Conservation (phyloP, 2,888 invertebrate species). For the Diadromus collaris region DNA sequence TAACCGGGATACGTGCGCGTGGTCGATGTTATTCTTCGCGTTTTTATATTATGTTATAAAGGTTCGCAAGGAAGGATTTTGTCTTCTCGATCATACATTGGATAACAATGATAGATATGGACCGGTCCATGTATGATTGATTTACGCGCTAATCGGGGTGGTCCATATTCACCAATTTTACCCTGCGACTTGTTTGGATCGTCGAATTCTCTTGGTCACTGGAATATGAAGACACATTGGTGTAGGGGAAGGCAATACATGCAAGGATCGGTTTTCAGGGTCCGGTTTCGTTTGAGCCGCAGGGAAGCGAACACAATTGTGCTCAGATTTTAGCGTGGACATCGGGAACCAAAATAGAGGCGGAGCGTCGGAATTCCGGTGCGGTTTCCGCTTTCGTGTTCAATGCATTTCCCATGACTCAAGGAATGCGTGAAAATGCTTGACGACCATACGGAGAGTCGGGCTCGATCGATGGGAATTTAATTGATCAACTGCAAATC, state of each 20-base stretch:
- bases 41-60: slow-evolving; percentile 1
- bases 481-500: slow-evolving; percentile 43
- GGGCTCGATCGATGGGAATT: slow-evolving; percentile 36
- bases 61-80: slow-evolving; percentile 31
- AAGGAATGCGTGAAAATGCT: not conserved
- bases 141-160: too few species aligned
- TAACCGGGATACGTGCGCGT: slow-evolving; percentile 42
- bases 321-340: slow-evolving; percentile 28
- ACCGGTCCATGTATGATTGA: too few species aligned
- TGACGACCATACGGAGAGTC: slow-evolving; percentile 31
- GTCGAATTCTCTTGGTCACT: not conserved
- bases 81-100: not conserved
- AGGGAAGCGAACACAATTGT: slow-evolving; percentile 24
- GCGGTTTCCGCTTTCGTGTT: slow-evolving; percentile 52
- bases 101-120: too few species aligned
- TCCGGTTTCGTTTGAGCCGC: not conserved
- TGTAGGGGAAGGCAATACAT: not conserved
- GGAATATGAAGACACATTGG: not conserved
- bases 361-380: slow-evolving; percentile 54
- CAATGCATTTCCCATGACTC: slow-evolving; percentile 48
- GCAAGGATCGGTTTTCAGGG: not conserved
- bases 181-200: slow-evolving; percentile 23
- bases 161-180: too few species aligned
- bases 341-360: slow-evolving; percentile 57
- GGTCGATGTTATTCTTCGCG: slow-evolving; percentile 34